Conservation (phyloP, 2,797 vertebrate genomes). For the Apogon talboti region DNA sequence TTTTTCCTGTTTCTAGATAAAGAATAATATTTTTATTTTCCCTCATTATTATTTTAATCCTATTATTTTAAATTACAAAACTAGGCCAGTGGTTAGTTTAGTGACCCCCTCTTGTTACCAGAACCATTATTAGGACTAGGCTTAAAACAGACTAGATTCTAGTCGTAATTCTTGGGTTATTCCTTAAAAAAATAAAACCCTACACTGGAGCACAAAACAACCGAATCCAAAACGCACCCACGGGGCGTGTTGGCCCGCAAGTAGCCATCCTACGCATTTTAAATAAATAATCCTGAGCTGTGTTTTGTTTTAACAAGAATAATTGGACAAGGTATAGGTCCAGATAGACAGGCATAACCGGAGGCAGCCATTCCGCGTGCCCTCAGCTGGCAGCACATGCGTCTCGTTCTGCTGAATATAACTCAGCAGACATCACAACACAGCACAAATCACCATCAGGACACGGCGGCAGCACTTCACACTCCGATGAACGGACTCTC, state of each 20-base stretch:
- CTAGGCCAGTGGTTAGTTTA: not conserved
- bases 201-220: not conserved
- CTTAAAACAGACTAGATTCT: no score
- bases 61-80: not conserved
- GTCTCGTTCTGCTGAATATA: slow-evolving; percentile 20
- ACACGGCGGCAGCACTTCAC: slow-evolving; percentile 7
- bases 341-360: not conserved
- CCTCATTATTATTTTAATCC: no score
- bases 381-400: slow-evolving; percentile 8
- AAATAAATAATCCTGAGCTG: slow-evolving; percentile 35
- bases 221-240: no score
- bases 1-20: not conserved
- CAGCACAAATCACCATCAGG: slow-evolving; percentile 46
- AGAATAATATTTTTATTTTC: no score
- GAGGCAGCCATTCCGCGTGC: not conserved
- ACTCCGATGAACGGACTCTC: slow-evolving; percentile 1
- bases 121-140: no score
- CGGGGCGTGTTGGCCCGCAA: no score
- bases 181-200: not conserved
- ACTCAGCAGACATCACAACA: slow-evolving; percentile 54
- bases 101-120: no score
- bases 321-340: slow-evolving; percentile 17
- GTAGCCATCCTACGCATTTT: slow-evolving; percentile 8
- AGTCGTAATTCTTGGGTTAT: not conserved
- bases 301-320: slow-evolving; percentile 36